Base-by-base conservation (phyloP, 2,113 vertebrate species). In the Stictonetta naevosa region DNA sequence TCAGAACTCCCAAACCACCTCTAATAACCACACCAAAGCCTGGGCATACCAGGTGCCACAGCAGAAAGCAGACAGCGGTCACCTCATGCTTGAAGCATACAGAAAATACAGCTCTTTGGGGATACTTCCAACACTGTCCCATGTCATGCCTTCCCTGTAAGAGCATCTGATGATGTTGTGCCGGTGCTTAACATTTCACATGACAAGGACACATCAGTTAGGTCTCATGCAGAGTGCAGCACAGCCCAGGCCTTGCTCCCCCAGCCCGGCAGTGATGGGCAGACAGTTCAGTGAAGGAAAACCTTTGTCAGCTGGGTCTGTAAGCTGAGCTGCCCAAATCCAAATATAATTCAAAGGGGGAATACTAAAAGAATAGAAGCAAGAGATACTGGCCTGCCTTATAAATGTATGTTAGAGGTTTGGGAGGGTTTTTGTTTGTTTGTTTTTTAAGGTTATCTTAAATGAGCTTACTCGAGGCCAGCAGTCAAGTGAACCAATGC, bases 21-120 rank as follows among this genome's bases (percentile, higher is more conserved):
- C 26, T n/a, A n/a, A 28, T n/a, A 80, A 62, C 88, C 73, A 42
- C 63, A 31, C 42, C 11, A 26, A 46, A 29, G 53, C 11, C 13
- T 2, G 7, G 50, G 40, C 0, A 0, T 6, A 7, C 12, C 9
- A 23, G 8, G 6, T 36, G 23, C 44, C 60, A 74, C 72, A 74
- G 55, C 25, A 81, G 88, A 86, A 71, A 55, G 52, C 36, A 60
- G 74, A 50, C 1, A 13, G 38, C 21, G 36, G 17, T 11, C 14
- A 3, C 52, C 38, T 89, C 66, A 53, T 23, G 36, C 55, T 60
- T 66, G 23, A 26, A 87, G 53, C 38, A 69, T 42, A 11, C 91
- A 89, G 52, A 63, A 29, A 67, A 28, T 40, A 52, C 4, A 5
- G 71, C 38, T 58, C 50, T n/a, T 19, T 20, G 28, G 34, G 78